Conservation (phyloP, 2,797 vertebrate genomes). For the Gymnopithys bicolor region DNA sequence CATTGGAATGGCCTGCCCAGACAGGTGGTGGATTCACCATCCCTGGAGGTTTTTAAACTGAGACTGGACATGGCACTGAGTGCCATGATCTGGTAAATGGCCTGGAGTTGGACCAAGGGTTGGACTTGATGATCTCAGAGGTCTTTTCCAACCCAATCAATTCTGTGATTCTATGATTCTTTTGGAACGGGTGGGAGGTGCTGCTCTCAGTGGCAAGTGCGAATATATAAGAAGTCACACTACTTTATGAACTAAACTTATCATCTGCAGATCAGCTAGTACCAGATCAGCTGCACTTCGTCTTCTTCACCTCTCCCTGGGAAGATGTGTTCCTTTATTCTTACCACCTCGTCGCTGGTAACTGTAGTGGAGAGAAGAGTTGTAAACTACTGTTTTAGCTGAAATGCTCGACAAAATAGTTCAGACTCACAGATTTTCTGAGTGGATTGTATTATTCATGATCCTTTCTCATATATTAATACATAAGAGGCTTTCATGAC, state of each 20-base stretch:
- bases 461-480: slow-evolving; percentile 20
- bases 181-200: neutral
- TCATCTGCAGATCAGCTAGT: neutral
- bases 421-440: neutral
- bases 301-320: neutral
- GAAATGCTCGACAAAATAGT: neutral
- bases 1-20: too few relatives aligned
- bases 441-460: neutral
- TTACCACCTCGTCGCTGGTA: neutral
- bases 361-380: neutral
- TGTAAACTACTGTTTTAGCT: neutral
- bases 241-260: neutral
- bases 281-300: neutral
- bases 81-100: too few relatives aligned
- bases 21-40: too few relatives aligned
- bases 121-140: too few relatives aligned
- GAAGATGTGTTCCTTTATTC: neutral
- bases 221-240: fast-evolving
- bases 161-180: neutral
- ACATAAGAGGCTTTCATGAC: slow-evolving; percentile 26
- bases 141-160: too few relatives aligned
- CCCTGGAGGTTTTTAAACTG: too few relatives aligned
- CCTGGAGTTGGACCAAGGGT: too few relatives aligned
- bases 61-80: too few relatives aligned
- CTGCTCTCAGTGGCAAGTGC: neutral